Conservation (phyloP, 2,113 vertebrate species). For the Dendropsophus ebraccatus region DNA sequence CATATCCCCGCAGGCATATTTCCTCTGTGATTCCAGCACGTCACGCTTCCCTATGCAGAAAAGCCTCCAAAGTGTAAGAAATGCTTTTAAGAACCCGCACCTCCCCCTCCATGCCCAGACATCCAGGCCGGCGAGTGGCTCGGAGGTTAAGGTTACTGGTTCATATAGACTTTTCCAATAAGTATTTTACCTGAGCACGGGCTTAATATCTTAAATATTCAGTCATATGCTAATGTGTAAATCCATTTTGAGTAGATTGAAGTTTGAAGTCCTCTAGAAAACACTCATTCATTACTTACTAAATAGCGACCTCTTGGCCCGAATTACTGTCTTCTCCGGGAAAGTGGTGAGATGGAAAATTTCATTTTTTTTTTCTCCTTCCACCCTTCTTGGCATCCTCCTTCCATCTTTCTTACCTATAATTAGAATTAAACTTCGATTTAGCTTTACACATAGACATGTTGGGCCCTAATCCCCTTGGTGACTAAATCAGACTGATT, state of each 20-base stretch:
- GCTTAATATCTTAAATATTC: constrained; percentile 10
- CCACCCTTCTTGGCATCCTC: not conserved
- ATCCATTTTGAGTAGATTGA: constrained; percentile 34
- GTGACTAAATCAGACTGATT: too few species aligned
- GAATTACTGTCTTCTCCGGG: not conserved
- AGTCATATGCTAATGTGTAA: constrained; percentile 19
- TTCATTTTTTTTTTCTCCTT: not conserved
- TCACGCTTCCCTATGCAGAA: not conserved
- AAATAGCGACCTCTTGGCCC: not conserved
- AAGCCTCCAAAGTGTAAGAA: not conserved
- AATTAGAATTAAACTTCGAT: not conserved
- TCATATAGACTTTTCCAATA: constrained; percentile 15
- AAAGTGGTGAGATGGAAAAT: constrained; percentile 3
- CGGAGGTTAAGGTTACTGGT: constrained; percentile 4
- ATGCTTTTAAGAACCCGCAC: not conserved
- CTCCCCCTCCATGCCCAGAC: not conserved
- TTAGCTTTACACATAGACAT: not conserved
- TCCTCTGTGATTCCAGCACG: constrained; percentile 10
- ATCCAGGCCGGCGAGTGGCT: not conserved
- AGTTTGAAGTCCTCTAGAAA: constrained; percentile 25
- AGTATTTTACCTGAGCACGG: not conserved
- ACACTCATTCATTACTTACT: constrained; percentile 20
- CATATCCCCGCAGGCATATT: not conserved
- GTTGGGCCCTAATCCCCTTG: not conserved
- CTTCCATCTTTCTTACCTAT: not conserved